phyloP scores from a whole-genome alignment of 1,140 invertebrate species.

The Megathymus violae region DNA sequence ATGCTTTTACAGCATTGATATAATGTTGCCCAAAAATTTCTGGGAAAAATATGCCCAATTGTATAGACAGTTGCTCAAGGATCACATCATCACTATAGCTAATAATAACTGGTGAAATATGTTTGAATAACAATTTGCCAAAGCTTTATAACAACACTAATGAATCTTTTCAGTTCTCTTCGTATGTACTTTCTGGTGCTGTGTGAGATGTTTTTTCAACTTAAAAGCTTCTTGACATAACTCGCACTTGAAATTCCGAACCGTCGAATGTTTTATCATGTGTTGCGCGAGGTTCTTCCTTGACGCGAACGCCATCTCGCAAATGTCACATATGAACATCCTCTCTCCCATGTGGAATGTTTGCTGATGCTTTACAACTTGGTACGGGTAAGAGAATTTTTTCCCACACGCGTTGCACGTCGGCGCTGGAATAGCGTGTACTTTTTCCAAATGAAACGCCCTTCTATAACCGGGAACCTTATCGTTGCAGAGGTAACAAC shows the following conservation, averaged over 20 bases:
- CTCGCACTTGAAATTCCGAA: conserved; percentile 81
- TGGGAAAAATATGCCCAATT: too few relatives aligned
- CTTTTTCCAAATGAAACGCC: conserved; percentile 43
- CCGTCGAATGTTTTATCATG: conserved; percentile 85
- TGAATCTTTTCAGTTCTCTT: conserved; percentile 46
- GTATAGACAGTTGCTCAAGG: too few relatives aligned
- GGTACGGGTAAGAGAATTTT: conserved; percentile 48
- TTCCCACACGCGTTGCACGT: conserved; percentile 47
- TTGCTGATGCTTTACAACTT: conserved; percentile 45
- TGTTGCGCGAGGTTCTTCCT: conserved; percentile 66
- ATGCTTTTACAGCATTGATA: too few relatives aligned
- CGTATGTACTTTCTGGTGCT: conserved; percentile 79
- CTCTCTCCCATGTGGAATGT: conserved; percentile 48
- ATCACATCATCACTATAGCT: too few relatives aligned
- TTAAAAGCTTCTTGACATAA: conserved; percentile 86
- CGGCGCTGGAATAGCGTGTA: conserved; percentile 45
- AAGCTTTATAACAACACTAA: too few relatives aligned
- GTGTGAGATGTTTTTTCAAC: conserved; percentile 85
- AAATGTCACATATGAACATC: conserved; percentile 60
- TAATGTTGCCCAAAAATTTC: too few relatives aligned
- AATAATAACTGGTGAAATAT: too few relatives aligned
- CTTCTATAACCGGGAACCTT: conserved; percentile 32
- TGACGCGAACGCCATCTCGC: conserved; percentile 87
- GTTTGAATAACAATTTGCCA: too few relatives aligned
- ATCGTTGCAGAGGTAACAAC: conserved; percentile 44